Percentiles rank a stretch among this genome's conserved stretches.
phyloP scores from a whole-genome alignment of 64 coral and sea anemone genomes.

The Pocillopora verrucosa region DNA sequence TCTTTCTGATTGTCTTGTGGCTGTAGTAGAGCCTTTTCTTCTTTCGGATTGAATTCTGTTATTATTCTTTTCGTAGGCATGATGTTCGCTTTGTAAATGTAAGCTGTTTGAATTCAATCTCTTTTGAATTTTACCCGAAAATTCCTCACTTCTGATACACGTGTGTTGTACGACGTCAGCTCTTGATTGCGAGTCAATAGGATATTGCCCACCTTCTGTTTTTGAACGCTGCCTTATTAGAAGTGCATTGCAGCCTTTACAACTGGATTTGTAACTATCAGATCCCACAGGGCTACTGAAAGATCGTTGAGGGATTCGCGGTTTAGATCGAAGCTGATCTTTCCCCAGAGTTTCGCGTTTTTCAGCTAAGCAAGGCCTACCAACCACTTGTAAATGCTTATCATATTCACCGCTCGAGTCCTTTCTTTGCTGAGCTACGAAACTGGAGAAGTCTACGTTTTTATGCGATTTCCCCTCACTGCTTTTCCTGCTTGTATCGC shows the following conservation, averaged over 20 bases:
- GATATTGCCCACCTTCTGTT: slow-evolving; percentile 8
- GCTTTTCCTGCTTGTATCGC: neutral
- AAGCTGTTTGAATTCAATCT: neutral
- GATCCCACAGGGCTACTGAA: neutral
- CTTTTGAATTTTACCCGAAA: neutral
- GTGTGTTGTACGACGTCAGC: neutral
- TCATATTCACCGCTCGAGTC: neutral
- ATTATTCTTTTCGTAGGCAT: neutral
- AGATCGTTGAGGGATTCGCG: neutral
- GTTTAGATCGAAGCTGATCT: neutral
- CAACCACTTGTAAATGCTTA: slow-evolving; percentile 27
- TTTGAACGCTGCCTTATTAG: neutral
- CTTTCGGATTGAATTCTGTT: neutral
- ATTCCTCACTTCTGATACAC: neutral
- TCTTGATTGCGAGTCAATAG: neutral
- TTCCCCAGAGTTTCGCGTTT: neutral
- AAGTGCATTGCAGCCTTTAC: slow-evolving; percentile 1
- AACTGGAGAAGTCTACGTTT: slow-evolving; percentile 16
- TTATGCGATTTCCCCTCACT: neutral
- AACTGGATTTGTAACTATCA: neutral
- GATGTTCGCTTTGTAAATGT: neutral
- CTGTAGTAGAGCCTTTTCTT: neutral
- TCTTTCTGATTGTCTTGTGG: slow-evolving; percentile 1
- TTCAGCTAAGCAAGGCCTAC: neutral
- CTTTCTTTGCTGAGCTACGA: neutral